Percentiles rank a stretch among this genome's conserved stretches.
Conservation (phyloP, 2,888 invertebrate genomes). For the Rhopalosiphum nymphaeae region DNA sequence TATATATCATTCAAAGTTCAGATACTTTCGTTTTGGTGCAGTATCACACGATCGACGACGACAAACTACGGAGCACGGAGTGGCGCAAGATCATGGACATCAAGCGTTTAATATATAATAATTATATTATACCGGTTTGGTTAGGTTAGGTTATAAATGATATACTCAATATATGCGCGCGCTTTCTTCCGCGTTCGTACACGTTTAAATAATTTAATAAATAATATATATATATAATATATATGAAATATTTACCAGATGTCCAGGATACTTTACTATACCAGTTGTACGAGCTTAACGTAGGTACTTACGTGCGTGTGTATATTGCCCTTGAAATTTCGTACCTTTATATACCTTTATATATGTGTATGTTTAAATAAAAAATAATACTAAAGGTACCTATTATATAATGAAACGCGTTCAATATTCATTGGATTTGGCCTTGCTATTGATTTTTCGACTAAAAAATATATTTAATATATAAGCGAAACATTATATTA, state of each 20-base stretch:
- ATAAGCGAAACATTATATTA: not conserved
- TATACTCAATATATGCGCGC: not conserved
- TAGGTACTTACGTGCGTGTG: not conserved
- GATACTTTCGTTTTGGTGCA: not conserved
- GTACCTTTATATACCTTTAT: not conserved
- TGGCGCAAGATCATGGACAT: not conserved
- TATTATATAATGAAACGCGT: not conserved
- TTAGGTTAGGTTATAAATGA: not conserved
- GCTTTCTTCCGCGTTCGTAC: not conserved
- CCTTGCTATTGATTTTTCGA: not conserved
- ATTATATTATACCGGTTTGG: not conserved
- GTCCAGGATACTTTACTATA: not conserved
- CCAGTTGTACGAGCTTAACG: not conserved
- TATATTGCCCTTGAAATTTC: not conserved
- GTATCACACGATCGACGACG: not conserved
- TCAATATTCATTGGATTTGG: not conserved
- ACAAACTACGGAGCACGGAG: not conserved
- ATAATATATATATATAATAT: not conserved
- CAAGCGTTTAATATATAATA: not conserved
- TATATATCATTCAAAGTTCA: not conserved
- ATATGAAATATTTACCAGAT: not conserved
- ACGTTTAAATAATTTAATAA: not conserved
- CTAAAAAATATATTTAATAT: not conserved
- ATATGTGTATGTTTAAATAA: not conserved
- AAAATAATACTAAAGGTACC: not conserved